Conservation (phyloP, 1,140 invertebrate genomes). For the Hermetia illucens region DNA sequence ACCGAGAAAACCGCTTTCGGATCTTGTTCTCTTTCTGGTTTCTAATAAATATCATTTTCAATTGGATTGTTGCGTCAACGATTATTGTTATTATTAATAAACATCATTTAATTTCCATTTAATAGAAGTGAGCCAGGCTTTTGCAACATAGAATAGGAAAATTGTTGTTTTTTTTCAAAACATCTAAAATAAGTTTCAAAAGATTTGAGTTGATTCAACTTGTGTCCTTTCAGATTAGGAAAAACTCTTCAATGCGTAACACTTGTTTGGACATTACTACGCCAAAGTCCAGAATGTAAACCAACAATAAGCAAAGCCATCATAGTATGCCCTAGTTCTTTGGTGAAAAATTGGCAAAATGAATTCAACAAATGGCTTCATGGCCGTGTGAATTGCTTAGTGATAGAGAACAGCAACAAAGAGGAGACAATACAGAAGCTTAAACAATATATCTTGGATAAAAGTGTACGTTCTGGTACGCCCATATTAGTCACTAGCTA, state of each 20-base stretch:
- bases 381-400: constrained; percentile 64
- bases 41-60: too few species aligned
- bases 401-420: constrained; percentile 86
- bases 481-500: constrained; percentile 97
- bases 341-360: constrained; percentile 99
- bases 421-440: constrained; percentile 76
- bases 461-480: constrained; percentile 50
- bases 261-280: constrained; percentile 86
- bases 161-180: background rate
- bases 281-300: constrained; percentile 70
- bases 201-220: background rate
- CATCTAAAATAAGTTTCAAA: background rate
- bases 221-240: constrained; percentile 37
- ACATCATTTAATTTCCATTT: too few species aligned
- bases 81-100: too few species aligned
- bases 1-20: too few species aligned
- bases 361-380: constrained; percentile 96
- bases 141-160: background rate
- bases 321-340: constrained; percentile 90
- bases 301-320: constrained; percentile 83
- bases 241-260: constrained; percentile 99
- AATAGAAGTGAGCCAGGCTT: background rate
- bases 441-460: constrained; percentile 53
- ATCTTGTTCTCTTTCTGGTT: too few species aligned
- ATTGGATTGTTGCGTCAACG: too few species aligned